These are phyloP conservation scores for Druon quercuslanigerum DNA, from an alignment of 1,140 invertebrate species.

Conservation along the genomic window DNA sequence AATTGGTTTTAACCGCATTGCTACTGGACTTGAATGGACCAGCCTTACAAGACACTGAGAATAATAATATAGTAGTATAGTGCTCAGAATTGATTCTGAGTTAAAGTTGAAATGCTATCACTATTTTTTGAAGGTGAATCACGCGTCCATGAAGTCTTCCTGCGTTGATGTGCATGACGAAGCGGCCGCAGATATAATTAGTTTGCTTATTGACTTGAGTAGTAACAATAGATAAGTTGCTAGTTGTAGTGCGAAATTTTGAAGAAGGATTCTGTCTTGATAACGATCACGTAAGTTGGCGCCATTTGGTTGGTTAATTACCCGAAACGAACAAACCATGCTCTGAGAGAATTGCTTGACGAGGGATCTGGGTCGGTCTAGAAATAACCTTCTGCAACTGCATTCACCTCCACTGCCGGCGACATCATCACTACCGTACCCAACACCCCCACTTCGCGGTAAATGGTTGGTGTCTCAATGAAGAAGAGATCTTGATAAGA, in stretches of 20 bases:
- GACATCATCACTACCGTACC: slow-evolving; percentile 39
- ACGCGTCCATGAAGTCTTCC: too few relatives aligned
- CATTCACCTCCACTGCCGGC: slow-evolving; percentile 62
- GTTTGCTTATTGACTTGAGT: not conserved
- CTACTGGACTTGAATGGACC: too few relatives aligned
- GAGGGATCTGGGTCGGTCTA: slow-evolving; percentile 71
- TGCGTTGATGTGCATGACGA: too few relatives aligned
- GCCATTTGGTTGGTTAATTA: slow-evolving; percentile 69
- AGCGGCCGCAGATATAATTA: too few relatives aligned
- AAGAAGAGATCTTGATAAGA: slow-evolving; percentile 51
- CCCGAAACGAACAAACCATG: slow-evolving; percentile 69
- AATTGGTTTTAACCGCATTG: too few relatives aligned
- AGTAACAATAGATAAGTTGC: not conserved
- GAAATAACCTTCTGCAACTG: slow-evolving; percentile 67
- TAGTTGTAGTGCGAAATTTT: not conserved
- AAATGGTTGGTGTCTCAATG: slow-evolving; percentile 29
- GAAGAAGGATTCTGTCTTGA: not conserved
- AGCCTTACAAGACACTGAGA: too few relatives aligned
- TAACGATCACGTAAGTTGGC: slow-evolving; percentile 54
- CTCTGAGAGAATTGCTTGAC: slow-evolving; percentile 60
- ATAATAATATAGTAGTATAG: too few relatives aligned
- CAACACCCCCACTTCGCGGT: slow-evolving; percentile 35
- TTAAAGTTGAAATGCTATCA: too few relatives aligned
- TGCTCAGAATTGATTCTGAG: too few relatives aligned
- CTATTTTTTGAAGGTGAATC: too few relatives aligned